Evolutionary conservation across 2,888 invertebrate species (phyloP), one percentile per base, ranked within the genome.

Genomic region (Cheilosia soror): DNA sequence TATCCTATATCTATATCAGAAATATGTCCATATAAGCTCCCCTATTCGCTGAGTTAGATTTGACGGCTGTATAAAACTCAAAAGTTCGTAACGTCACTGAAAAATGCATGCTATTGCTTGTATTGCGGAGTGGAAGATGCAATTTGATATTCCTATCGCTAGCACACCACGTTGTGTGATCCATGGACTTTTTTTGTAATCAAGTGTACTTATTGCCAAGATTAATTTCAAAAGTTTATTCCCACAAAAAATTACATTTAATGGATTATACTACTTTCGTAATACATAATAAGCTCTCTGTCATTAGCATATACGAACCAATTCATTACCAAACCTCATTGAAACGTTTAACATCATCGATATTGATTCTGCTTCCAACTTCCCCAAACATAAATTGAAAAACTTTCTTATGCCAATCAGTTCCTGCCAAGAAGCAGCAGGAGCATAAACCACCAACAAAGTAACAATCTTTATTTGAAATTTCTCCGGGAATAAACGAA

Each of bases 371-470:
- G 11, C 9, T 9, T 37, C 37, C 31, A 25, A 20, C 53, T 25
- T 20, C 31, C 7, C 25, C 37, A 27, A 49, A 51, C 71, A 80
- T 71, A 76, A 85, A 80, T 85, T 85, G 80, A 85, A 80, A 85
- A 85, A 85, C 84, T 85, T 85, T 85, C 60, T 42, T 49, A 55
- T 25, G 42, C 37, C 53, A 73, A 68, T 73, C 72, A 73, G 68
- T 57, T 40, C 20, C 47, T 60, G 47, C 15, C 51, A 47, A 75
- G 20, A 65, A 60, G 31, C 37, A 60, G 44, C 33, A 55, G n/a
- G n/a, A 63, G 2, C 33, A 40, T 2, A 15, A 47, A 33, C 40
- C 13, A 4, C 20, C 63, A 51, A 37, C 55, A n/a, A 55, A 66
- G 75, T 51, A 76, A 68, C 47, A 71, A 76, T 71, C 40, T 71